Evolutionary conservation across 2,113 vertebrate genomes (phyloP), one percentile per base, ranked within the genome.

Genomic region (Mobula birostris): DNA sequence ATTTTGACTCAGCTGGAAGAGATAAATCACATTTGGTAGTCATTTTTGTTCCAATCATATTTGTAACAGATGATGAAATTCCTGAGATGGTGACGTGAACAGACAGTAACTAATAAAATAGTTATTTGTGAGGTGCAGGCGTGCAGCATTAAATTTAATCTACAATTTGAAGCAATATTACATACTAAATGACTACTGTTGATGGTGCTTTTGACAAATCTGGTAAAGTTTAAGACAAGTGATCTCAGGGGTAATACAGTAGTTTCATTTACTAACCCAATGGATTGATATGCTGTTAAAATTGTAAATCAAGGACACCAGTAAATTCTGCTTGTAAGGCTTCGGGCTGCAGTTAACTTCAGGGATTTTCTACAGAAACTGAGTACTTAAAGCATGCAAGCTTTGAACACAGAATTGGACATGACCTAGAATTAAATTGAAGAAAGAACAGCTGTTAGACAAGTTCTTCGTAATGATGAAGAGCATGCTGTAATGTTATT

Each of bases 1-100:
- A 48, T 48, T 27, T 74, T 93, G 70, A 74, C 68, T 93, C 70
- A 29, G 70, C 91, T 93, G 91, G 36, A 93, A 93, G 91, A n/a
- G 91, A 56, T 74, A 93, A 76, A 56, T 93, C 40, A 74, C 68
- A 74, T 93, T 24, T 27, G 91, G 36, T 93, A 76, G 36, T 4
- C 40, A 0, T 70, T 70, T 48, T 21, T 74, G 70, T 92, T 92
- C 36, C 90, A 24, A 74, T 70, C 36, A 17, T n/a, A 91, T 9
- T 91, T 72, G 27, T 63, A 68, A 92, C 32, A 93, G 11, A 36
- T 29, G n/a, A 24, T 56, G 68, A 56, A 11, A 48, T 76, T 72
- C 21, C 91, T 27, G 91, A 74, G 36, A 74, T 27, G 61, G 27
- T 63, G 29, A 19, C 58, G 5, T 88, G 27, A n/a, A 32, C 5